Evolutionary conservation across 2,888 invertebrate genomes (phyloP).

Genomic region (Steinernema scapterisci): DNA sequence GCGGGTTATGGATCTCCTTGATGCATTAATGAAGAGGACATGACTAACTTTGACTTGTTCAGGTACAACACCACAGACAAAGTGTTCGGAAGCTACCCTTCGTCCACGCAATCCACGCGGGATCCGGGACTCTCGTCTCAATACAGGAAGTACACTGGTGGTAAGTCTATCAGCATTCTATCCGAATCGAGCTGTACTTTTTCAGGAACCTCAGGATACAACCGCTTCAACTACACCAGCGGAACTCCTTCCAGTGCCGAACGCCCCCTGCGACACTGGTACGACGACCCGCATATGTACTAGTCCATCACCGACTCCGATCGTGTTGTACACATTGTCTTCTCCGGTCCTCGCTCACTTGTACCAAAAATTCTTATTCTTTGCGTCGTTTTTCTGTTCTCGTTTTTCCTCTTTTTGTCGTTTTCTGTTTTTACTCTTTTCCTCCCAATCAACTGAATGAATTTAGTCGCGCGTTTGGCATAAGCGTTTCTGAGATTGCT

Average conservation of each 20-base stretch:
- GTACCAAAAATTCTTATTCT: neutral
- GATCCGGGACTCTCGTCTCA: constrained; percentile 16
- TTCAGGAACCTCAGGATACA: constrained; percentile 39
- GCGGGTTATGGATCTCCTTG: no score
- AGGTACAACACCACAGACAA: constrained; percentile 38
- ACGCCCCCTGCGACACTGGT: constrained; percentile 52
- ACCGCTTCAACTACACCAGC: constrained; percentile 54
- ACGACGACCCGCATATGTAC: constrained; percentile 50
- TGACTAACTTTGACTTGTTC: neutral
- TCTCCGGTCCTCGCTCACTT: constrained; percentile 7
- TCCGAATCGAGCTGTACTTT: neutral
- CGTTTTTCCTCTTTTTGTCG: neutral
- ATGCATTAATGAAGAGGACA: no score
- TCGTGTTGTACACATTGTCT: constrained; percentile 2
- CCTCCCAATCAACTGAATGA: neutral
- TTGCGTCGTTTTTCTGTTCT: neutral
- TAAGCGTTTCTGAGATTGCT: constrained; percentile 20
- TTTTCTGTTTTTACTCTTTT: neutral
- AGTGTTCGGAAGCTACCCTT: constrained; percentile 38
- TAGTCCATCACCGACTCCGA: constrained; percentile 14
- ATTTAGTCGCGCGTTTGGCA: neutral
- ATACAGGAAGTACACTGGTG: constrained; percentile 34
- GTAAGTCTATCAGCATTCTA: neutral
- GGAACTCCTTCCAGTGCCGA: constrained; percentile 43
- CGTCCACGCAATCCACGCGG: constrained; percentile 33